A percentile compares a stretch with the other conserved stretches of the same genome.
Evolutionary conservation across 2,113 vertebrate genomes (phyloP).

Genomic region (Ovibos moschatus): DNA sequence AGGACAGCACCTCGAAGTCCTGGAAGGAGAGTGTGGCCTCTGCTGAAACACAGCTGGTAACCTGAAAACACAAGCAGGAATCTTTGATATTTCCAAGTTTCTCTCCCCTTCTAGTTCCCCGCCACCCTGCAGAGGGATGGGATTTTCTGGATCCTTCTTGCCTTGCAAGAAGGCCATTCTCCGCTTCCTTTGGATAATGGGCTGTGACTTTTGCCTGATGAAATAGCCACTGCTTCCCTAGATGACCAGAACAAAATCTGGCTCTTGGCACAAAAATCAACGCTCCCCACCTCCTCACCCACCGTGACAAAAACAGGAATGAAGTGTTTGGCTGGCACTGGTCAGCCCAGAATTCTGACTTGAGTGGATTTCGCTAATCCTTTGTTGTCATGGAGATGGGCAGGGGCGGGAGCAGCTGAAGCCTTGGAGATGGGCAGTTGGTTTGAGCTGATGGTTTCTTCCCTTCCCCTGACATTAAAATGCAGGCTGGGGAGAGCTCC

Average conservation of each 20-base stretch:
- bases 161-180: not conserved
- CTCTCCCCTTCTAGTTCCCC: not conserved
- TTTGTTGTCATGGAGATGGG: slow-evolving; percentile 46
- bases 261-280: not conserved
- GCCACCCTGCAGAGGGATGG: not conserved
- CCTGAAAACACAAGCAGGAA: not conserved
- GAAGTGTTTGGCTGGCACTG: slow-evolving; percentile 18
- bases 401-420: not conserved
- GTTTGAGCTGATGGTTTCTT: not conserved
- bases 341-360: not conserved
- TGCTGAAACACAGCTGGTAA: not conserved
- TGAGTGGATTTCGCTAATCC: not conserved
- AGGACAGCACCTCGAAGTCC: not conserved
- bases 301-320: not conserved
- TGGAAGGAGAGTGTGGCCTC: not conserved
- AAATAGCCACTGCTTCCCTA: not conserved
- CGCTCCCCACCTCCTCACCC: not conserved
- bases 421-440: not conserved
- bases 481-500: not conserved
- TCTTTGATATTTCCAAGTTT: not conserved
- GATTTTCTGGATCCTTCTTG: not conserved
- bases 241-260: not conserved
- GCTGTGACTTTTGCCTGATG: not conserved
- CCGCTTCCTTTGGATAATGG: not conserved
- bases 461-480: not conserved